These are phyloP conservation scores for Chelonoidis abingdonii DNA, from an alignment of 2,113 vertebrate genomes.

Conservation along the genomic window DNA sequence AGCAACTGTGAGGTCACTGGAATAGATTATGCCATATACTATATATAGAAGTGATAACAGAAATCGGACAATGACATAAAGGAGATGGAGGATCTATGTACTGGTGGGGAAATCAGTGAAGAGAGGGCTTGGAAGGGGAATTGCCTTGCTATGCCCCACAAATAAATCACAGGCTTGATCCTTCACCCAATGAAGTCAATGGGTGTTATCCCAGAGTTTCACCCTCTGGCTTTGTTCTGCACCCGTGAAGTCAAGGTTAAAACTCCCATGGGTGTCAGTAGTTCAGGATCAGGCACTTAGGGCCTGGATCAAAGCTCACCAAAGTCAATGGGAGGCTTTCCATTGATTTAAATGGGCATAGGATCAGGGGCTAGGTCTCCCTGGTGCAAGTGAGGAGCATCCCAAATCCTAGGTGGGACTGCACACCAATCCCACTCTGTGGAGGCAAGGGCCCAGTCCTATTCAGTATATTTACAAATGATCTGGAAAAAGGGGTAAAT, in stretches of 20 bases:
- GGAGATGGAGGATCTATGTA: background rate
- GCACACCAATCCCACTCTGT: background rate
- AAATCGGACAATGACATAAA: background rate
- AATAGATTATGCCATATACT: background rate
- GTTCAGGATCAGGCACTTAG: background rate
- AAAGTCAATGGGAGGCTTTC: background rate
- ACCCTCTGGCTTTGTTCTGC: background rate
- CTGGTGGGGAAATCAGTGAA: fast-evolving
- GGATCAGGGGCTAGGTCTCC: background rate
- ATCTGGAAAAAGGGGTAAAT: too few species aligned
- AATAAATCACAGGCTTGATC: background rate
- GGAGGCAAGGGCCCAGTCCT: too few species aligned
- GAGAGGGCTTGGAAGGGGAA: background rate
- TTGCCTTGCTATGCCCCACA: background rate
- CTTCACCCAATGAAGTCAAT: background rate
- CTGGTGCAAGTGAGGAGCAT: background rate
- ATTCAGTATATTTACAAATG: too few species aligned
- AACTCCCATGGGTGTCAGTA: background rate
- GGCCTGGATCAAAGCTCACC: background rate
- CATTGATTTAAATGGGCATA: background rate
- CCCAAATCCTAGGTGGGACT: background rate
- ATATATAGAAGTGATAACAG: background rate
- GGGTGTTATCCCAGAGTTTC: background rate
- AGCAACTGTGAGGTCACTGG: background rate
- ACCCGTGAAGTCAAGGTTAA: background rate